Evolutionary conservation across 2,797 vertebrate genomes (phyloP).

Genomic region (Liasis olivaceus): DNA sequence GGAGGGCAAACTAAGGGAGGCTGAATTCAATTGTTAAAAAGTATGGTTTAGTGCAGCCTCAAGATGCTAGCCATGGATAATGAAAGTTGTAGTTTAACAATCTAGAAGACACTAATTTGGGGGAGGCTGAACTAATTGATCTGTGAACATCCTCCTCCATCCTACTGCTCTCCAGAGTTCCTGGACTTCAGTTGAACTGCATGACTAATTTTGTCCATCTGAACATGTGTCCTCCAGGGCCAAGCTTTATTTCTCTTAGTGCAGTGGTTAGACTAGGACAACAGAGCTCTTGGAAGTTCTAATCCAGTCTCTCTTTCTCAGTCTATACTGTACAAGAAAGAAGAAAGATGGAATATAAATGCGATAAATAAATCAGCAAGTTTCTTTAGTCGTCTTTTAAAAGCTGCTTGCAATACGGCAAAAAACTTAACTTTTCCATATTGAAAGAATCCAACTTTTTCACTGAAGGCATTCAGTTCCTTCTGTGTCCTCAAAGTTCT

Average conservation of each 20-base stretch:
- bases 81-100: neutral
- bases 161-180: neutral
- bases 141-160: neutral
- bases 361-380: too few species aligned
- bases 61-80: neutral
- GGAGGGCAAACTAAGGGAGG: neutral
- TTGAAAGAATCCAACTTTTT: neutral
- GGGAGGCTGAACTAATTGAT: neutral
- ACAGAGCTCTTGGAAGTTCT: neutral
- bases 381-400: neutral
- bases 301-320: too few species aligned
- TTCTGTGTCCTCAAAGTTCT: neutral
- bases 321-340: too few species aligned
- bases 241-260: neutral
- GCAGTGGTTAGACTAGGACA: neutral
- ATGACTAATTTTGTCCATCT: too few species aligned
- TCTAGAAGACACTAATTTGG: neutral
- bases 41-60: neutral
- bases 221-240: neutral
- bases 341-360: neutral
- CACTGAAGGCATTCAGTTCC: neutral
- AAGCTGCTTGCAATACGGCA: neutral
- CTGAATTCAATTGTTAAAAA: neutral
- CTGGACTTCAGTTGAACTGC: neutral
- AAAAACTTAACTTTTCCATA: neutral